Evolutionary conservation across 2,113 vertebrate genomes (phyloP).

Genomic region (Cottus gobio): DNA sequence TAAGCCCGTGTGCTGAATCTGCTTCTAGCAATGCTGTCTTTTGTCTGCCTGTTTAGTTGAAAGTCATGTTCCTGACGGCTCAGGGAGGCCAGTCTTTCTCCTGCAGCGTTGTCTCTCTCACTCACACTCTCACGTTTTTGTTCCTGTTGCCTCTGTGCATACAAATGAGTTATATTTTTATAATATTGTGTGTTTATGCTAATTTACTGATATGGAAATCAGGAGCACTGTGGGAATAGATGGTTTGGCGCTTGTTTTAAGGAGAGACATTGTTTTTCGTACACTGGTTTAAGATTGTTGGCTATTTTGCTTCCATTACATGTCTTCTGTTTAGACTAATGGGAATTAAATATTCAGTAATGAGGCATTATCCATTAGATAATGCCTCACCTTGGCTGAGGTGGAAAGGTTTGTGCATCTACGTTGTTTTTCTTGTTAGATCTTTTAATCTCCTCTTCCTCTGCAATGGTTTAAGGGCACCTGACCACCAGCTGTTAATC

Average conservation of each 20-base stretch:
- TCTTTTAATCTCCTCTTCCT: neutral
- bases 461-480: neutral
- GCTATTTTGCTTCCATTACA: no score
- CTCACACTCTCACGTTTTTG: neutral
- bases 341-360: no score
- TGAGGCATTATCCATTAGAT: no score
- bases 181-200: slow-evolving; percentile 8
- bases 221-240: neutral
- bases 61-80: slow-evolving; percentile 24
- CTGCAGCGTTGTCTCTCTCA: no score
- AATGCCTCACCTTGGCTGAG: neutral
- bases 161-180: neutral
- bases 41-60: neutral
- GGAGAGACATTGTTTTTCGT: neutral
- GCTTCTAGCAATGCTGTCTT: neutral
- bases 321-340: no score
- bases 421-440: neutral
- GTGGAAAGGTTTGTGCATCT: neutral
- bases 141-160: slow-evolving; percentile 1
- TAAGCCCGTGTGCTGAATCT: neutral
- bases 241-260: neutral
- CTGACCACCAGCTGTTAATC: neutral
- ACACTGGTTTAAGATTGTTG: neutral
- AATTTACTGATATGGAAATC: neutral
- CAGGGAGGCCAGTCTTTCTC: no score